A percentile compares a stretch with the other conserved stretches of the same genome.
Evolutionary conservation across 2,888 invertebrate genomes (phyloP).

Genomic region (Morinoia aosen): DNA sequence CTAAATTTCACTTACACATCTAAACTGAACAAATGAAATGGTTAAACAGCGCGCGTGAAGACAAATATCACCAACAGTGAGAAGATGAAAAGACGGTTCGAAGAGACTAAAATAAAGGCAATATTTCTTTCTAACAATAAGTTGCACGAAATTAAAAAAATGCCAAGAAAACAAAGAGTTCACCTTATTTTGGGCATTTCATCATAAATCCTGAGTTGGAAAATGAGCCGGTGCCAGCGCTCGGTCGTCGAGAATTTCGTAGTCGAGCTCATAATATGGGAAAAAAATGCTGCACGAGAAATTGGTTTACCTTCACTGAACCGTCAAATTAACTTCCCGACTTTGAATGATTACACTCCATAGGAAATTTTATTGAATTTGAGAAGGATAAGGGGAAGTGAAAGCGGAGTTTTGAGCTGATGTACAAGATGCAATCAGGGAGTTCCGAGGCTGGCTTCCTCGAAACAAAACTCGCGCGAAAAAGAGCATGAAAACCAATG

Average conservation of each 20-base stretch:
- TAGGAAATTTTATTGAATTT: constrained; percentile 47
- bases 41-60: neutral
- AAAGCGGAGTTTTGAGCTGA: constrained; percentile 30
- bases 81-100: neutral
- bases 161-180: neutral
- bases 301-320: constrained; percentile 51
- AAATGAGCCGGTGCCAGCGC: constrained; percentile 11
- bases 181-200: constrained; percentile 31
- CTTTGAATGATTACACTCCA: constrained; percentile 50
- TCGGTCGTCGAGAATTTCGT: constrained; percentile 34
- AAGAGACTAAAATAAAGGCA: neutral
- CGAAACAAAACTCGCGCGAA: neutral
- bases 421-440: constrained; percentile 32
- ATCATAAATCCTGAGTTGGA: constrained; percentile 19
- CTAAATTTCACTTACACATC: neutral
- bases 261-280: constrained; percentile 28
- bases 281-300: constrained; percentile 14
- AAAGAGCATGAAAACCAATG: neutral
- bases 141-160: neutral
- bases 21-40: neutral
- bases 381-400: constrained; percentile 43
- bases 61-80: neutral
- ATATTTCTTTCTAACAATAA: constrained; percentile 2
- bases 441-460: neutral
- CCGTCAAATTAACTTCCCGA: constrained; percentile 51